Evolutionary conservation across 1,140 invertebrate genomes (phyloP), one percentile per base, ranked within the genome.

Genomic region (Micrasema minimum): DNA sequence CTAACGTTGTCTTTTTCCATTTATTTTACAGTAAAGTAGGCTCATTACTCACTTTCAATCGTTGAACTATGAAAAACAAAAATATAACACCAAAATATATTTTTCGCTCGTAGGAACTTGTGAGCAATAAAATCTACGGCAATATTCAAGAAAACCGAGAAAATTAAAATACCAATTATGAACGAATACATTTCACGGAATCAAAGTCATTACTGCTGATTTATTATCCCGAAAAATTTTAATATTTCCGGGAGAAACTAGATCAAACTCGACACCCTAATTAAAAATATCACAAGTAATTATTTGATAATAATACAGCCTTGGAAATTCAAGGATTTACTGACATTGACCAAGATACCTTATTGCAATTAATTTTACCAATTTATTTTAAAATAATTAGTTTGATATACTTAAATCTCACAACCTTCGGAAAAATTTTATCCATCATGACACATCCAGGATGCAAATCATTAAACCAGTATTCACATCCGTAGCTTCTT

Each of bases 271-370:
- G 14, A 53, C 18, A 53, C 26, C 51, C 51, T 55, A 55, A 55
- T 55, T 55, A 55, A 55, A 55, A 55, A 31, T 55, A 55, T 26
- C 26, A n/a, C 26, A 20, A 35, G n/a, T 55, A 55, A 2, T 31
- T 31, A 31, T 31, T 31, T 26, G 46, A 22, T 55, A n/a, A 41
- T 12, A 5, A 22, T 41, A 38, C 37, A 26, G 14, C 50, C 55
- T 38, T 59, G 55, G 12, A 41, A 10, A 12, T 7, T 43, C 16
- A 22, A 38, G 37, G 55, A 7, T 35, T 11, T 9, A 5, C 3
- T 53, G 37, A 43, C 55, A 41, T 59, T 59, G 55, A 59, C 35
- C 55, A 59, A 59, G 12, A 59, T 59, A 59, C 11, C 35, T 59
- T 5, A 16, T 26, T 37, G 10, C n/a, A 16, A 59, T 38, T 43